Base-by-base conservation (phyloP, 2,797 vertebrate species). In the Anguilla pacifica region DNA sequence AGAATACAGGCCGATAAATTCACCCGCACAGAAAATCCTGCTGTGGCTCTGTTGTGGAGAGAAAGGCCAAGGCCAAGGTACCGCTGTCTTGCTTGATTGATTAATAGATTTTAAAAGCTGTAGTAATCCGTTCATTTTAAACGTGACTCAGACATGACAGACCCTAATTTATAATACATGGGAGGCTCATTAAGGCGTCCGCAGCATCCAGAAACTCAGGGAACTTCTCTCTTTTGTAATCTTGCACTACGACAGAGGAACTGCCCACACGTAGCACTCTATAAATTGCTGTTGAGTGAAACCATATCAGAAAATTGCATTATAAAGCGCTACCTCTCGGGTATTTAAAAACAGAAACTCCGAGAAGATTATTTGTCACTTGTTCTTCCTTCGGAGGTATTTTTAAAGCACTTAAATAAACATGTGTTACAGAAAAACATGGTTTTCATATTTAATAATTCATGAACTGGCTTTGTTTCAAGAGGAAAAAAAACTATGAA, bases 331-430 rank as follows among this genome's bases (percentile, higher is more conserved):
- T 90, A 90, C 91, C 93, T 87, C 92, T 3, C 17, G 93, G 93
- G 94, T 93, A 90, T 94, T 94, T 94, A 92, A 94, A 95, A 94
- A 94, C 93, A 91, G 93, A 94, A 93, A 94, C 89, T 91, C 89
- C 88, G 87, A 89, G 46, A 87, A 88, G 92, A 90, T 89, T 90
- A 4, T 85, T 91, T 90, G 49, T 93, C 91, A 91, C 91, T 87
- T 91, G 88, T 81, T 67, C 35, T 70, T 90, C 88, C 85, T 89
- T 91, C 53, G 1, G 88, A 87, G 90, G 87, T 90, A 74, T 91
- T 88, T 90, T 87, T 85, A 90, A 92, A 94, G 91, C 83, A 86
- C 89, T 89, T 91, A 90, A 11, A 84, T 93, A 92, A 91, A 91
- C 88, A 92, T 84, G 3, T 53, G 61, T 88, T 89, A n/a, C 84